Evolutionary conservation across 1,140 invertebrate species (phyloP), one percentile per base, ranked within the genome.

Genomic region (Laupala kohalensis): DNA sequence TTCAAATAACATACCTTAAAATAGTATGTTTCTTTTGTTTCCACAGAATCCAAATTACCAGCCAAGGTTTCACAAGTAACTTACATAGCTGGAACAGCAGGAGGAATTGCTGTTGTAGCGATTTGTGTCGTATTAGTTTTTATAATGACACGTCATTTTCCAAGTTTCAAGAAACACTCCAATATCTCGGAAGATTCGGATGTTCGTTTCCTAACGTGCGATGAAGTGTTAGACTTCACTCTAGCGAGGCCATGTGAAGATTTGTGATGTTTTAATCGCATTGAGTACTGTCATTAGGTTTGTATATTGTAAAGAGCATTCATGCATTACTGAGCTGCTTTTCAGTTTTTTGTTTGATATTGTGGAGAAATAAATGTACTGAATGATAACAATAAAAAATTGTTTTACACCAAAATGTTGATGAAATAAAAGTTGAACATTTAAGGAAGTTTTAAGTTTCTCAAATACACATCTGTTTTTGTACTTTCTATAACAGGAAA

Each of bases 181-280:
- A 73, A 75, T 3, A 79, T 77, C 66, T 75, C 77, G 5, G 82
- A 83, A n/a, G 82, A 83, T 65, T 85, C 84, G 71, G 85, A 86
- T 71, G 85, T 86, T 0, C 77, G 84, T 69, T 86, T 83, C 75
- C 77, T 86, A 13, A 85, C 85, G 1, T 81, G 81, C 2, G 83
- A 85, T 68, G 85, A 86, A 75, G 77, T 82, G 5, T 76, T 86
- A 4, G 84, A 86, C 74, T 85, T 86, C 74, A 83, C 78, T 73
- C 70, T 86, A 13, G 81, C 82, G 2, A 80, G 78, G 70, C 81
- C 82, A 19, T 77, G 72, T 19, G 63, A 70, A 26, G 23, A n/a
- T n/a, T n/a, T n/a, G n/a, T 9, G 24, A 37, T 9, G 63, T 64
- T 64, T 53, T 53, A 53, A n/a, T n/a, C n/a, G n/a, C n/a, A n/a